Evolutionary conservation across 1,140 invertebrate genomes (phyloP), one percentile per base, ranked within the genome.

Genomic region (Bemisia tabaci): DNA sequence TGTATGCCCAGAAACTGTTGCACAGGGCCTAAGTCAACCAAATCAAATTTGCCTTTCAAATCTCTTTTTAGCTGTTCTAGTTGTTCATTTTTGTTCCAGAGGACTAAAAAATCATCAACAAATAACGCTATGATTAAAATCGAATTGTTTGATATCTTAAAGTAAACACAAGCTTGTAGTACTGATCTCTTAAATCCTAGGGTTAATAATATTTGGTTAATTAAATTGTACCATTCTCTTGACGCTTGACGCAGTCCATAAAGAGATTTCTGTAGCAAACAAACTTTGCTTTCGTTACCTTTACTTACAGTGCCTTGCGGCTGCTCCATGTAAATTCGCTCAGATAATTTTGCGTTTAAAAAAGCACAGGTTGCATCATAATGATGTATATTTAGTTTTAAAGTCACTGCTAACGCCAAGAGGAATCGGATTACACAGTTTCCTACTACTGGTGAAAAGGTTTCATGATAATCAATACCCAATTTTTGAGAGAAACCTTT

Each of bases 241-340:
- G n/a, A n/a, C n/a, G 68, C 22, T 60, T 68, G 68, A 24, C 67
- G 69, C 24, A 70, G 27, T 12, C 68, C 65, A 62, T 70, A 67
- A 1, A 70, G 11, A 24, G 71, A 22, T 60, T 70, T 72, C 17
- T 67, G 63, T 9, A 72, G 59, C 59, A 63, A 26, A 39, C 69
- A 73, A 1, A 71, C 69, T 12, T 68, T 62, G 25, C 67, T 17
- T 12, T 68, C 62, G 25, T 68, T 17, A 60, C 22, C 48, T 22
- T 26, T 68, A 59, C 48, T 60, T 26, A n/a, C 39, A 60, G 72
- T 72, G 39, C 70, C 73, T 63, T 75, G 48, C 23, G 77, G 76
- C 64, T 75, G 72, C 27, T 75, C 60, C 73, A 79, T 79, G 64
- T 74, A 78, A 17, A 79, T 72, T 64, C 73, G 71, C 69, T 80